These are phyloP conservation scores for Netelia melanura DNA, from an alignment of 2,888 invertebrate genomes.

Conservation along the genomic window DNA sequence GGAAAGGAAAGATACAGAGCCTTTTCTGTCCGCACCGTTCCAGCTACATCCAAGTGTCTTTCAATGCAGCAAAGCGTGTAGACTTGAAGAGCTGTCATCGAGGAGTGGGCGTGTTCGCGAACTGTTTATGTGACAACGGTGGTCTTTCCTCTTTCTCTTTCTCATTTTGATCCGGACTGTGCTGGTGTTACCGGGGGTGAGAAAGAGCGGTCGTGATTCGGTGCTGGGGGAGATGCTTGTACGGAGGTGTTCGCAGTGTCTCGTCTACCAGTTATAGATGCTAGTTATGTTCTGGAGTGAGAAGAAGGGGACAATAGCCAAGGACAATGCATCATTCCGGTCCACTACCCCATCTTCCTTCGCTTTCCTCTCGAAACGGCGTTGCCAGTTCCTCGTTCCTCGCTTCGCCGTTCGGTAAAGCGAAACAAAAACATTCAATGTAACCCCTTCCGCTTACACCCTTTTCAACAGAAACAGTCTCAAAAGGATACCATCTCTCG, in stretches of 20 bases:
- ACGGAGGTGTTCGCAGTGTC: slow-evolving; percentile 10
- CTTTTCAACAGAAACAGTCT: slow-evolving; percentile 7
- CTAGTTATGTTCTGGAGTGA: slow-evolving; percentile 21
- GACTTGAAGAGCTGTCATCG: slow-evolving; percentile 7
- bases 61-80: slow-evolving; percentile 10
- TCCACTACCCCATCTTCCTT: slow-evolving; percentile 23
- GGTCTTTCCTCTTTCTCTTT: slow-evolving; percentile 33
- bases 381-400: slow-evolving; percentile 37
- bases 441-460: slow-evolving; percentile 38
- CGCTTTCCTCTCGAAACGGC: slow-evolving; percentile 37
- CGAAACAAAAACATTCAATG: slow-evolving; percentile 61
- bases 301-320: slow-evolving; percentile 69
- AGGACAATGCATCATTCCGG: slow-evolving; percentile 71
- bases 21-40: slow-evolving; percentile 2
- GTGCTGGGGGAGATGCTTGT: slow-evolving; percentile 8
- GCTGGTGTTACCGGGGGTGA: slow-evolving; percentile 44
- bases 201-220: slow-evolving; percentile 56
- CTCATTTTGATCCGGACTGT: slow-evolving; percentile 58
- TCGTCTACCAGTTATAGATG: slow-evolving; percentile 18
- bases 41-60: slow-evolving; percentile 27
- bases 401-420: slow-evolving; percentile 41
- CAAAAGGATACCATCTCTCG: not conserved
- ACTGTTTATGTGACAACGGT: slow-evolving; percentile 73
- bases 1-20: slow-evolving; percentile 22
- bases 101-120: slow-evolving; percentile 61